Base-by-base conservation (phyloP, 2,888 invertebrate genomes). In the Apamea monoglypha region DNA sequence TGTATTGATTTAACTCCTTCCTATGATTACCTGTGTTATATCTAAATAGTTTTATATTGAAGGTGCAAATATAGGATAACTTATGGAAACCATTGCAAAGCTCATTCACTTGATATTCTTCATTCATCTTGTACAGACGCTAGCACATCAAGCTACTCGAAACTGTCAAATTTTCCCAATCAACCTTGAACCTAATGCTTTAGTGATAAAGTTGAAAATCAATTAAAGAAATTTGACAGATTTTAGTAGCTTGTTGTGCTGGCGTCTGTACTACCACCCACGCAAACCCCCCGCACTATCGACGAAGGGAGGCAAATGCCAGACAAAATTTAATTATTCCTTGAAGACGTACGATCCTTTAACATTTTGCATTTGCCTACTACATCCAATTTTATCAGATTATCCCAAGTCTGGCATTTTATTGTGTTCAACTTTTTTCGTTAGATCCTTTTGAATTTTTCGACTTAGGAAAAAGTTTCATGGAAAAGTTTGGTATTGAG, bases 281-380 rank as follows among this genome's bases (percentile, higher is more conserved):
- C 85, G 50, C 32, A 25, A 79, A 32, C 16, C 16, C 12, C 40
- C 21, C n/a, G 4, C 25, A 16, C 16, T 59, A 47, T 29, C 32
- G 53, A 29, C 16, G 14, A 63, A 63, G 7, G 47, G 18, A 29
- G 29, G 36, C 10, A 50, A 71, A 71, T 71, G 67, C 3, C 47
- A 75, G 56, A 40, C 16, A 32, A n/a, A 63, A 76, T 82, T 69
- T 40, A 64, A 82, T 68, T 61, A 71, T 71, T 53, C 18, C 47
- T 85, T 59, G 40, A 63, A 68, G 32, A 63, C 56, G 29, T n/a
- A 64, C 12, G 32, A 53, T 16, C 76, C 76, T 78, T 70, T 80
- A 69, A 64, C 47, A 53, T 74, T 74, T 63, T 61, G 44, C 40
- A 25, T 61, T 70, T 56, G n/a, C 32, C 32, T 32, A 56, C 36